phyloP scores from a whole-genome alignment of 2,113 vertebrate species.

The Mungos mungo region DNA sequence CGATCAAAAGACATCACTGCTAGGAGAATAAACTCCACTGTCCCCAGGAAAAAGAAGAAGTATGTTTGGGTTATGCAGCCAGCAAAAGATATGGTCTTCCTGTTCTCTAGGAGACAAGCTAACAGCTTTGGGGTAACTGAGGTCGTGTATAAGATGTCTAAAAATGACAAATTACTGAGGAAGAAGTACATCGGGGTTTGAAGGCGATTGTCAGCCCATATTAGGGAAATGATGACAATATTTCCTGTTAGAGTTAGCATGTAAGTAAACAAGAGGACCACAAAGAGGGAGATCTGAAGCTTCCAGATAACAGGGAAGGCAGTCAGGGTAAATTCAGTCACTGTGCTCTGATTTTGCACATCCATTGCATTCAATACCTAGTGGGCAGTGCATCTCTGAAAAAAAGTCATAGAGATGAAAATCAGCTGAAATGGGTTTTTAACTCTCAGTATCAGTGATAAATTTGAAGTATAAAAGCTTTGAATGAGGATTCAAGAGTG shows the following conservation, averaged over 20 bases:
- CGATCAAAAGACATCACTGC: slow-evolving; percentile 52
- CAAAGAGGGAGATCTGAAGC: slow-evolving; percentile 23
- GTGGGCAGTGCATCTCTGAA: neutral
- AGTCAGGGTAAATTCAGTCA: slow-evolving; percentile 53
- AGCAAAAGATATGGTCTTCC: slow-evolving; percentile 50
- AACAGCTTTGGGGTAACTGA: slow-evolving; percentile 61
- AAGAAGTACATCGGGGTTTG: slow-evolving; percentile 71
- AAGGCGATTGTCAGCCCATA: slow-evolving; percentile 36
- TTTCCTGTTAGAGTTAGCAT: slow-evolving; percentile 56
- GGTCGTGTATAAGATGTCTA: slow-evolving; percentile 59
- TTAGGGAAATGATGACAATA: slow-evolving; percentile 48
- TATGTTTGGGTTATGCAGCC: slow-evolving; percentile 59
- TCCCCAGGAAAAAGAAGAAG: slow-evolving; percentile 53
- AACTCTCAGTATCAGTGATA: neutral
- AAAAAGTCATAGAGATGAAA: neutral
- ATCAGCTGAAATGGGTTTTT: neutral
- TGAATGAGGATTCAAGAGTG: neutral
- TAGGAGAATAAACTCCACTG: slow-evolving; percentile 49
- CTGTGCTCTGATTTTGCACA: neutral
- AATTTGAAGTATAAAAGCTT: neutral
- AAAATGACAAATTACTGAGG: slow-evolving; percentile 54
- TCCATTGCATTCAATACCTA: neutral
- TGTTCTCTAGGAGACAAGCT: slow-evolving; percentile 24
- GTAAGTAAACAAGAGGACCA: slow-evolving; percentile 52
- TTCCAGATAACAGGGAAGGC: slow-evolving; percentile 29